Base-by-base conservation (phyloP, 1,140 invertebrate genomes). In the Rhagoletis zephyria region DNA sequence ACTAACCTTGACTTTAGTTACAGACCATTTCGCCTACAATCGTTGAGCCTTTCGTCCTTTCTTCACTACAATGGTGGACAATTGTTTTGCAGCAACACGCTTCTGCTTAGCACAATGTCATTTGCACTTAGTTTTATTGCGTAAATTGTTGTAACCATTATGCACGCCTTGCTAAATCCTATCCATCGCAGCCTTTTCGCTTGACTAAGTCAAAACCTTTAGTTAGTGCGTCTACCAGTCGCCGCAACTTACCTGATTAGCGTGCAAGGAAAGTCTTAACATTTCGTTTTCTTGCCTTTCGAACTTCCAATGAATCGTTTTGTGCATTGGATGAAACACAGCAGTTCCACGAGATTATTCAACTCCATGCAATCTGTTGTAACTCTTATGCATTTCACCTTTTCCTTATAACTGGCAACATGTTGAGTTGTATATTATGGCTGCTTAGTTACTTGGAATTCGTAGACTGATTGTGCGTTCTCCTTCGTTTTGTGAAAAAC, bases 301-400 rank as follows among this genome's bases (percentile, higher is more conserved):
- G 45, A n/a, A 19, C 85, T 85, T 63, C 85, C 60, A 42, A 3
- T 40, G 56, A 63, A 63, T 45, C 60, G 10, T 42, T 85, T 85
- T 85, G 85, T 85, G 59, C 4, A 6, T n/a, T 10, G 3, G 14
- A 12, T 85, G 60, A 16, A 30, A 1, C 42, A 2, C 19, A 61
- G 85, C 51, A 42, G 0, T 85, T 61, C 85, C 67, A 19, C 48
- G 65, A 56, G 87, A 87, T 87, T 87, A 87, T 87, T 81, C 87
- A 87, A 87, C 67, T 87, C 87, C 59, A 87, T 87, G 87, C 51
- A 87, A 87, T 87, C 19, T 87, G 3, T 70, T 67, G 86, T 64
- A 87, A 87, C 86, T 87, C 86, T 67, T 87, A 30, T 67, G 48
- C 70, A 81, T 81, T 81, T 81, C 74, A 81, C 74, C 74, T 56